These are phyloP conservation scores for Stichodactyla mertensii DNA, from an alignment of 64 coral and sea anemone genomes.

Conservation along the genomic window DNA sequence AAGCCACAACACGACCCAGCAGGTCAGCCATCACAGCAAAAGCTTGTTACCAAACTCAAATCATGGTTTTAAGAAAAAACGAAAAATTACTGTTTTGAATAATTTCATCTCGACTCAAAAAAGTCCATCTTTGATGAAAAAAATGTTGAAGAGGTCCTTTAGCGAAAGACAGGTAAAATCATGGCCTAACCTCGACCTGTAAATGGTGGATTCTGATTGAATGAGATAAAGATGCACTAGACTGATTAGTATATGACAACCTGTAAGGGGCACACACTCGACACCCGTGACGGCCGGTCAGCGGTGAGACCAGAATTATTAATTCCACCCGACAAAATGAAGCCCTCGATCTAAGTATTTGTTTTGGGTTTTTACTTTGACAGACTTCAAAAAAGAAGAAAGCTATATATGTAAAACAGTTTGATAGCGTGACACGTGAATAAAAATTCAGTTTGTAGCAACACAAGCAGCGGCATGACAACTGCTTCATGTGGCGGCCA, in stretches of 20 bases:
- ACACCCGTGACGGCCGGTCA: slow-evolving; percentile 17
- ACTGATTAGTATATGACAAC: slow-evolving; percentile 10
- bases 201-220: slow-evolving; percentile 10
- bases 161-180: neutral
- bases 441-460: too few species aligned
- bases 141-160: neutral
- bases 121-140: slow-evolving; percentile 1
- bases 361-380: neutral
- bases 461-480: too few species aligned
- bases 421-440: neutral
- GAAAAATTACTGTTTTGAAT: neutral
- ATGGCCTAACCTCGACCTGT: slow-evolving; percentile 14
- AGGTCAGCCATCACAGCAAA: neutral
- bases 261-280: slow-evolving; percentile 21
- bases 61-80: neutral
- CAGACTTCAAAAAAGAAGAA: neutral
- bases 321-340: neutral
- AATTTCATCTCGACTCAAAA: neutral
- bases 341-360: neutral
- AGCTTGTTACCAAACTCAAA: neutral
- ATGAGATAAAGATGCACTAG: slow-evolving; percentile 16
- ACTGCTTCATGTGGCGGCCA: too few species aligned
- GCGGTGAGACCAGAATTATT: slow-evolving; percentile 8
- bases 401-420: neutral
- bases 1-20: neutral